Base-by-base conservation (phyloP, 2,113 vertebrate species). In the Calyptomena viridis region DNA sequence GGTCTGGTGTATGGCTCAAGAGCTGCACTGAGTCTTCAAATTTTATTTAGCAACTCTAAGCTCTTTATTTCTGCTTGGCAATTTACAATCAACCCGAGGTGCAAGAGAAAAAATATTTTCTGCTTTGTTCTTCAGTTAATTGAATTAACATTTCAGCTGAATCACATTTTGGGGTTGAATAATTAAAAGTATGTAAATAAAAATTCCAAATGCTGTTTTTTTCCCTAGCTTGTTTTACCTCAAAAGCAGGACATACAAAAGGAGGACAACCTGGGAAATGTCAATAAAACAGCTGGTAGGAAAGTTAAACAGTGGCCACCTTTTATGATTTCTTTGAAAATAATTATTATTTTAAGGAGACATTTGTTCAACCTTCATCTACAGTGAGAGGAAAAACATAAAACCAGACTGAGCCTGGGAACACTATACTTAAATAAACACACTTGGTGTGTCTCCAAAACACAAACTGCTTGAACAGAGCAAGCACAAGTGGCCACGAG, bases 271-370 rank as follows among this genome's bases (percentile, higher is more conserved):
- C 39, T 68, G 44, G 82, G 62, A 46, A 90, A 68, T 1, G 1
- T 42, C 58, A 93, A 18, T 66, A 47, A 84, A 88, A 58, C 24
- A 84, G n/a, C 5, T 89, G 5, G 33, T 83, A 64, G 67, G 40
- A 59, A 93, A 82, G 35, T 73, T 83, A 94, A 93, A 92, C 39
- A 30, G n/a, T 30, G 28, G 8, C 33, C 84, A n/a, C 50, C 31
- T 93, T 81, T 40, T 78, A 35, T 75, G 53, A 67, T 87, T 84
- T 59, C 28, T 94, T 68, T 94, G 50, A 42, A 90, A 90, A 91
- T 37, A 73, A 55, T 55, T 50, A 31, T 37, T 93, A 75, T 75
- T 96, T 90, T 75, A 92, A 53, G 52, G 52, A 68, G 60, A 73
- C 44, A 53, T 58, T 94, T 91, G 24, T 81, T 78, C 75, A 60